Base-by-base conservation (phyloP, 2,797 vertebrate species). In the Gymnoscopelus braueri region DNA sequence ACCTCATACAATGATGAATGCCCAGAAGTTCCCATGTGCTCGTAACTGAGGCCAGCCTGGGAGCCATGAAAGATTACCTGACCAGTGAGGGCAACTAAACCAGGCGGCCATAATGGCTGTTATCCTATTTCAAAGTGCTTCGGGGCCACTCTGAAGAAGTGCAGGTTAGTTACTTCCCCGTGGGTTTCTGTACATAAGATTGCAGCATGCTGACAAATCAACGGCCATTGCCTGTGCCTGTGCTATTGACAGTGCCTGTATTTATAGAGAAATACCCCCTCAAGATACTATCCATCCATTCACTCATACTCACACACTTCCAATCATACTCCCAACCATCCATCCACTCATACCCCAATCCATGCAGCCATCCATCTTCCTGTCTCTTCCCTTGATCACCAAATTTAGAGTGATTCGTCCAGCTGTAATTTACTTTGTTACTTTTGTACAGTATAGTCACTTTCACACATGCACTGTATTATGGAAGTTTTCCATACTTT, bases 151-250 rank as follows among this genome's bases (percentile, higher is more conserved):
- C 32, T 0, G 63, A 61, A 68, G 55, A 71, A 23, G 65, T 51
- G 54, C 55, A 62, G 67, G 64, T 67, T 58, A 61, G 66, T 77
- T 60, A 54, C 75, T 14, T 63, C 59, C 26, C 57, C 52, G 63
- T 15, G 60, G 58, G 13, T 23, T 23, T 32, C 63, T 57, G 74
- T 76, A 74, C 56, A 72, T 73, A 73, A 84, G 83, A 80, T 74
- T 73, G 83, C 71, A 57, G 55, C 63, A 48, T 19, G 63, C 74
- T 60, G 72, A 75, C 73, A 65, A 59, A 88, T 87, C 79, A 75
- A 68, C 69, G 68, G 54, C 19, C 19, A 58, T 73, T 63, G 74
- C 19, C 19, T 19, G 19, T 63, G 74, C 19, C 19, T 19, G 19
- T 19, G 19, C 19, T 19, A 19, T 19, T 84, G 87, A 84, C 82